Evolutionary conservation across 2,113 vertebrate species (phyloP).

Genomic region (Passer montanus): DNA sequence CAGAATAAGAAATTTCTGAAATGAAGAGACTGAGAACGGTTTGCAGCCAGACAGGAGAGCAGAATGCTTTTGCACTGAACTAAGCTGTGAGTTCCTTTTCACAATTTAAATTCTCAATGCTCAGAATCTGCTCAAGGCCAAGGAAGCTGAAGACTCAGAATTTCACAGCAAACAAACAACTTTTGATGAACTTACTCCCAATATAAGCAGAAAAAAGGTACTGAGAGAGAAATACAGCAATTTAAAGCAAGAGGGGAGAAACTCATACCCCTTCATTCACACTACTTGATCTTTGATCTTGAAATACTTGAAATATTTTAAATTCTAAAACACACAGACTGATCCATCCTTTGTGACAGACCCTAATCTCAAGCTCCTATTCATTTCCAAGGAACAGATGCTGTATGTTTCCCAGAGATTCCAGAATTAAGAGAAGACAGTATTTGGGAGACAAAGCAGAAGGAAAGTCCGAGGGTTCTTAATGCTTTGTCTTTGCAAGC

Average conservation of each 20-base stretch:
- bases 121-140: neutral
- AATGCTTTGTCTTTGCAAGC: neutral
- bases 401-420: neutral
- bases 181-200: neutral
- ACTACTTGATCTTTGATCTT: neutral
- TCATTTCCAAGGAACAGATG: neutral
- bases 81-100: neutral
- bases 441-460: neutral
- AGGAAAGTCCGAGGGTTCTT: neutral
- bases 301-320: neutral
- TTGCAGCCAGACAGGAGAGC: neutral
- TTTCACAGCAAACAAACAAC: neutral
- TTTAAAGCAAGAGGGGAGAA: neutral
- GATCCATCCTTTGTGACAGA: neutral
- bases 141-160: neutral
- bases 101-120: neutral
- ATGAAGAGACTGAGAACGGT: neutral
- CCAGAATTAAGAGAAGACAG: neutral
- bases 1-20: neutral
- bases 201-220: neutral
- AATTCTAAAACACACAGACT: neutral
- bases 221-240: rapidly evolving
- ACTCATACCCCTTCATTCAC: neutral
- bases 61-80: neutral
- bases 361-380: neutral